phyloP scores from a whole-genome alignment of 2,888 invertebrate species.

The Clanis bilineata region DNA sequence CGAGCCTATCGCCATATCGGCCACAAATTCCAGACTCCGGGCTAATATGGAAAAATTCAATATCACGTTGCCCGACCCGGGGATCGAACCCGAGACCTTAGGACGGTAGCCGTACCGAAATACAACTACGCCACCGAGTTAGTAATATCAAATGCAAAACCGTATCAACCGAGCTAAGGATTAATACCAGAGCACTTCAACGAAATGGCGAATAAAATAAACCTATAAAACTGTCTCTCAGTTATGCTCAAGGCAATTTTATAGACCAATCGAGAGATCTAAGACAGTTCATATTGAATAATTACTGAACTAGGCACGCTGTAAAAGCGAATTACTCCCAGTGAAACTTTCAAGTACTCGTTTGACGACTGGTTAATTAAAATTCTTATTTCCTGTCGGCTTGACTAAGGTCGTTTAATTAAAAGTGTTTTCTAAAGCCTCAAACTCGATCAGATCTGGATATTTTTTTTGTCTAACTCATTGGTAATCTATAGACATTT shows the following conservation, averaged over 20 bases:
- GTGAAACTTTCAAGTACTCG: constrained; percentile 1
- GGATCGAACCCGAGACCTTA: background rate
- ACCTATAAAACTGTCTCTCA: constrained; percentile 16
- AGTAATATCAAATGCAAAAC: background rate
- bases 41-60: no score
- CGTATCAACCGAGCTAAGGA: no score
- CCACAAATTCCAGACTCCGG: no score
- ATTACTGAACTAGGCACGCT: constrained; percentile 16
- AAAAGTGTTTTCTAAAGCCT: background rate
- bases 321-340: constrained; percentile 18
- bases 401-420: background rate
- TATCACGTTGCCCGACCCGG: no score
- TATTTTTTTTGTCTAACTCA: background rate
- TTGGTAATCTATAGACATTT: no score
- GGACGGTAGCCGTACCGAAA: no score
- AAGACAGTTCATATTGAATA: constrained; percentile 23
- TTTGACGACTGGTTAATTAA: constrained; percentile 9
- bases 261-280: constrained; percentile 21
- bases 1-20: no score
- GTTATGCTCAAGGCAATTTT: constrained; percentile 15
- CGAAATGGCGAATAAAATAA: constrained; percentile 18
- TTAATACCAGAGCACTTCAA: background rate
- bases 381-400: background rate
- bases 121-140: no score
- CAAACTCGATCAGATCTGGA: no score